These are phyloP conservation scores for Euleptes europaea DNA, from an alignment of 2,113 vertebrate species.

Conservation along the genomic window DNA sequence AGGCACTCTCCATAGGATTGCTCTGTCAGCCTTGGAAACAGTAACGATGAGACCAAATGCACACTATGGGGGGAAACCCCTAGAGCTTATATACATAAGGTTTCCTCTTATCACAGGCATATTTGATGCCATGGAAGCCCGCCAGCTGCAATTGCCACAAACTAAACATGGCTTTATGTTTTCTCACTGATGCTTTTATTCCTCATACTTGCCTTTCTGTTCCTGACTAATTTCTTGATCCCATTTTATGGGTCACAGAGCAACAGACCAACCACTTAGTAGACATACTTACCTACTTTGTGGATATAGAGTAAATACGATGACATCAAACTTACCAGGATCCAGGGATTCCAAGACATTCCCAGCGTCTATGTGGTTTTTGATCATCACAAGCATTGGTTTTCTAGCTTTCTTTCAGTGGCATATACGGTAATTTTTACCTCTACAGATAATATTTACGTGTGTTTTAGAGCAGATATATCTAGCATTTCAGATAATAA, in stretches of 20 bases:
- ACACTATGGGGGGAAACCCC: not conserved
- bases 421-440: constrained; percentile 8
- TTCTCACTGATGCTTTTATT: constrained; percentile 51
- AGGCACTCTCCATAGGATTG: too few species aligned
- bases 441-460: not conserved
- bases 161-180: constrained; percentile 37
- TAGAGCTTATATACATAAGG: not conserved
- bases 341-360: not conserved
- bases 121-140: constrained; percentile 22
- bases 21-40: not conserved
- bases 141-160: constrained; percentile 34
- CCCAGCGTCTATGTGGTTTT: not conserved
- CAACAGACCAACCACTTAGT: constrained; percentile 38
- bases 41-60: constrained; percentile 12
- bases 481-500: constrained; percentile 29
- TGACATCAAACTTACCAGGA: constrained; percentile 13
- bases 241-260: constrained; percentile 46
- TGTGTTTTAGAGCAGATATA: not conserved
- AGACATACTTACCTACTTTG: not conserved
- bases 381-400: not conserved
- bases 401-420: constrained; percentile 9
- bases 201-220: constrained; percentile 50
- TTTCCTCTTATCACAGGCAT: not conserved
- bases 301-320: constrained; percentile 3
- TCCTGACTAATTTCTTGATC: constrained; percentile 42